Evolutionary conservation across 1,140 invertebrate species (phyloP), one percentile per base, ranked within the genome.

Genomic region (Myzus persicae): DNA sequence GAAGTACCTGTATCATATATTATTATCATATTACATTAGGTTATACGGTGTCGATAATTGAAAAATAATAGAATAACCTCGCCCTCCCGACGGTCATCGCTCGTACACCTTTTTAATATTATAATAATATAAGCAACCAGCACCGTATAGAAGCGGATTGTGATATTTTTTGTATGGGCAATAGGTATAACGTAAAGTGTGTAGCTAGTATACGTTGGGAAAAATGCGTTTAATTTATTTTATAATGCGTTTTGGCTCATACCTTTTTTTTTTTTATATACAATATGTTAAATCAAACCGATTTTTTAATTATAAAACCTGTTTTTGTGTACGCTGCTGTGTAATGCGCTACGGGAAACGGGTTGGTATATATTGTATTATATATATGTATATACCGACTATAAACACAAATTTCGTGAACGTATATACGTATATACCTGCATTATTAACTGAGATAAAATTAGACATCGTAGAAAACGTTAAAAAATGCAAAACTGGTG

Each of bases 301-400:
- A 48, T 48, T 88, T 88, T 88, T 88, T 36, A 88, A 88, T 88
- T 88, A 88, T 88, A 88, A 88, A 88, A 88, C 85, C 85, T n/a
- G 85, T 88, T 88, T 36, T 36, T 18, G 26, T 44, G 44, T 48
- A 88, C 44, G 85, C 42, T 40, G 82, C 40, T 26, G 82, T 42
- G 40, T 84, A 42, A 40, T 87, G 85, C 44, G 44, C 26, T 46
- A 88, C 44, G 42, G 31, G 44, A 48, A 88, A 88, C 87, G 44
- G 46, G 87, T 88, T 88, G 46, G 46, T 46, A 85, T 85, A 85
- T 51, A 38, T 88, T 85, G 44, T n/a, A 44, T 22, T 82, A 38
- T 38, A 81, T 6, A 85, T 31, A 18, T 44, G 44, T 85, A 85
- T 85, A 85, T 31, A 31, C 59, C 14, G 36, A 76, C 59, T 76